phyloP scores from a whole-genome alignment of 2,888 invertebrate species.

The Leucophenga maculata region DNA sequence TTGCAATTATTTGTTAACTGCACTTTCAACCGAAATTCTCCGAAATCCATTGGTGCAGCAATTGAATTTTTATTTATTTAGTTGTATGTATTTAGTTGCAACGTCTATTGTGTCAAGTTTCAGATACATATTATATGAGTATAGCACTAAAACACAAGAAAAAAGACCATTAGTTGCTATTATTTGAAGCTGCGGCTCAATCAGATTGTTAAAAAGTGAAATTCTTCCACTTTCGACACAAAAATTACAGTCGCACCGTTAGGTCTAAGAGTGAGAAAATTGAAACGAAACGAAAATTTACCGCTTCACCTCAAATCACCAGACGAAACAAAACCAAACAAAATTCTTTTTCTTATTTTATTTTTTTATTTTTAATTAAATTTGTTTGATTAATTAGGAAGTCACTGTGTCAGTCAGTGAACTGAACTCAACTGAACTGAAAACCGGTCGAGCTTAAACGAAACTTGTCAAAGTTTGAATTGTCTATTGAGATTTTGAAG shows the following conservation, averaged over 20 bases:
- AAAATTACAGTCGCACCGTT: constrained; percentile 12
- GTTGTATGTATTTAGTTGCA: background rate
- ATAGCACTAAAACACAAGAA: background rate
- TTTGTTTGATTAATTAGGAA: background rate
- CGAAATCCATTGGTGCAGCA: background rate
- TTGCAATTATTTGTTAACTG: background rate
- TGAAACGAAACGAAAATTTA: background rate
- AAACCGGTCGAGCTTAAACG: constrained; percentile 1
- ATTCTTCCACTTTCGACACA: background rate
- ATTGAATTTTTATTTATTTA: background rate
- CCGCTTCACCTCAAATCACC: constrained; percentile 6
- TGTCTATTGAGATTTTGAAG: background rate
- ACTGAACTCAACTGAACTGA: background rate
- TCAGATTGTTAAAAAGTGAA: constrained; percentile 9
- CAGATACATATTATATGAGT: too few relatives aligned
- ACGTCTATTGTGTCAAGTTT: background rate
- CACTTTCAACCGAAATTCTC: background rate
- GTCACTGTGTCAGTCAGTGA: constrained; percentile 12
- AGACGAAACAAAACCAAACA: background rate
- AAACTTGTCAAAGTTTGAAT: background rate
- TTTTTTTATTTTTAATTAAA: too few relatives aligned
- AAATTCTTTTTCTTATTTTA: constrained; percentile 1
- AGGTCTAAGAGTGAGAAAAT: background rate
- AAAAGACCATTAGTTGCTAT: background rate
- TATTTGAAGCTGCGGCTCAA: background rate